phyloP scores from a whole-genome alignment of 1,140 invertebrate genomes.

The Eriosoma lanigerum region DNA sequence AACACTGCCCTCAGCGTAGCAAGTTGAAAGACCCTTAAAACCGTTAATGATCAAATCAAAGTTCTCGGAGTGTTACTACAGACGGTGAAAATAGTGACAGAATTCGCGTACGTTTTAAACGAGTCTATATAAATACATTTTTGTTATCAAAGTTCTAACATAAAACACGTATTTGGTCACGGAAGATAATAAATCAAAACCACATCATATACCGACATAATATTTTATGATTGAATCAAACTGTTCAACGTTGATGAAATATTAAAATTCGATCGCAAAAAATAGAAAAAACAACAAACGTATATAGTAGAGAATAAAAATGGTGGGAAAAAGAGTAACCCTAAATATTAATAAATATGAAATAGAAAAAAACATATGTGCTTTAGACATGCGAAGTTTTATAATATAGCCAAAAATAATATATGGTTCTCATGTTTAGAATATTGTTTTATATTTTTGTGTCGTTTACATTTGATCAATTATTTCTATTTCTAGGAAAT shows the following conservation, averaged over 20 bases:
- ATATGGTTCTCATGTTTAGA: background rate
- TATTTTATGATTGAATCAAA: too few relatives aligned
- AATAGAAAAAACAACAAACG: too few relatives aligned
- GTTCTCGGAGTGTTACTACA: background rate
- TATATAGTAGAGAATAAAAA: too few relatives aligned
- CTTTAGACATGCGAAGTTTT: background rate
- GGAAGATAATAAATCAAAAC: background rate
- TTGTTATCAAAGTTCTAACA: too few relatives aligned
- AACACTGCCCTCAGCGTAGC: background rate
- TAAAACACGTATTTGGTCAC: background rate
- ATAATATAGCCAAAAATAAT: background rate
- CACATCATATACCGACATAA: background rate
- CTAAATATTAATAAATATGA: background rate
- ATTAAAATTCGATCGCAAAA: background rate
- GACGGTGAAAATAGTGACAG: background rate
- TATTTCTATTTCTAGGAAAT: background rate
- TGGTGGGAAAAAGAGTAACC: background rate
- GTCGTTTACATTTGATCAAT: background rate
- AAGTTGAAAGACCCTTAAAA: conserved; percentile 8
- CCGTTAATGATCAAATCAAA: conserved; percentile 10
- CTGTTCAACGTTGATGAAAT: background rate
- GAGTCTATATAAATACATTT: background rate
- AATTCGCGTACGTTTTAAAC: background rate
- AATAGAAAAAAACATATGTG: conserved; percentile 5
- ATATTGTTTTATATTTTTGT: background rate